These are phyloP conservation scores for Enoplosus armatus DNA, from an alignment of 2,797 vertebrate species.

Conservation along the genomic window DNA sequence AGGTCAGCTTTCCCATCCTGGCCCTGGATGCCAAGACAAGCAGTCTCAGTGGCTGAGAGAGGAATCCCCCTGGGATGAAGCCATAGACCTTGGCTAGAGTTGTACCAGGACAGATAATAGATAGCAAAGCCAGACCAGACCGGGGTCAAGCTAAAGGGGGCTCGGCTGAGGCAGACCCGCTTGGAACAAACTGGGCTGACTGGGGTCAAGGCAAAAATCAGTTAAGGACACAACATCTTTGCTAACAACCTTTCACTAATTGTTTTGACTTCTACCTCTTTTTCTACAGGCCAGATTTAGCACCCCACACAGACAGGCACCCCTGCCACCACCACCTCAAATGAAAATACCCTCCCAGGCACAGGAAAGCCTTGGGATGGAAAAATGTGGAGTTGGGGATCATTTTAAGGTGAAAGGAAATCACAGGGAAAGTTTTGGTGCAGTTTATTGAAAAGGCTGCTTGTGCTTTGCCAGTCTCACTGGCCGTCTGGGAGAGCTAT, in stretches of 20 bases:
- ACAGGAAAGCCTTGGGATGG: conserved; percentile 73
- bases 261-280: conserved; percentile 59
- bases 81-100: conserved; percentile 65
- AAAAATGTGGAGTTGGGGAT: conserved; percentile 78
- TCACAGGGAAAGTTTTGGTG: conserved; percentile 68
- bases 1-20: conserved; percentile 81
- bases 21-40: conserved; percentile 80
- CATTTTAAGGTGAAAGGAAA: conserved; percentile 84
- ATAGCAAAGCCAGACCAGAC: conserved; percentile 53
- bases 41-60: conserved; percentile 72
- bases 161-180: conserved; percentile 8
- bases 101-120: conserved; percentile 68
- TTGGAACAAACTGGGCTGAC: conserved; percentile 24
- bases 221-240: conserved; percentile 34
- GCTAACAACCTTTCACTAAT: conserved; percentile 53
- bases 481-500: conserved; percentile 69
- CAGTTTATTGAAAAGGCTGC: conserved; percentile 70
- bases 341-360: conserved; percentile 70
- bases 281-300: conserved; percentile 59
- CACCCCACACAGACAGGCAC: conserved; percentile 54
- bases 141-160: conserved; percentile 34
- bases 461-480: conserved; percentile 61
- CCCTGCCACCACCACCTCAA: conserved; percentile 52
- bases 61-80: conserved; percentile 71
- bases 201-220: conserved; percentile 41